Evolutionary conservation across 2,888 invertebrate species (phyloP), one percentile per base, ranked within the genome.

Genomic region (Chirona hameri): DNA sequence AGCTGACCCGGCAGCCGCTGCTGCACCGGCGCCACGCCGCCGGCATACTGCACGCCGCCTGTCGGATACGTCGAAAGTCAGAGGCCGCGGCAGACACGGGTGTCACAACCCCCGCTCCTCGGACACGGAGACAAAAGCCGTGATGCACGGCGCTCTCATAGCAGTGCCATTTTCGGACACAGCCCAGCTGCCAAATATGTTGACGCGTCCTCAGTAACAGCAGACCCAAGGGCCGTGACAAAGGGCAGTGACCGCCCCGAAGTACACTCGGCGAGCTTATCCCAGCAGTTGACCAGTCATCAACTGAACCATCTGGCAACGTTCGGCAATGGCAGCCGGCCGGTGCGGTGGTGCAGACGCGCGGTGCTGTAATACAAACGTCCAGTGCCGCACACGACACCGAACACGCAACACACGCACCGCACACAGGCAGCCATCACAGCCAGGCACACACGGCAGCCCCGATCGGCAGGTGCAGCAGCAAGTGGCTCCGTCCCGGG

Each of bases 1-100:
- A 80, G 80, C 80, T 80, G 80, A 21, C 80, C 80, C 4, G 15
- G 46, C 21, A n/a, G 52, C 15, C 14, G 27, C 15, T 21, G 27
- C 52, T n/a, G 48, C 29, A 52, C 80, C 27, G 80, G 52, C 1
- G 80, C 80, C 52, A 55, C 48, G 76, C 76, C 46, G 31, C 76
- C 76, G 39, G 46, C 76, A 46, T 46, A 76, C 46, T 76, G 76
- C 24, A 76, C 76, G 24, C 76, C 76, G 24, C 76, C 76, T 76
- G 76, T 0, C 46, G 46, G 39, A 21, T 10, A 69, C 24, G 27
- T 31, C 9, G n/a, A 1, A 7, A 3, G 72, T 39, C 39, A 72
- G 72, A 27, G 29, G 27, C 69, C 27, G 69, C 27, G 69, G 18
- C 27, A 27, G 5, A 24, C 24, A 60, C 60, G 60, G 60, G 2